These are phyloP conservation scores for Busseola fusca DNA, from an alignment of 2,888 invertebrate species.

Conservation along the genomic window DNA sequence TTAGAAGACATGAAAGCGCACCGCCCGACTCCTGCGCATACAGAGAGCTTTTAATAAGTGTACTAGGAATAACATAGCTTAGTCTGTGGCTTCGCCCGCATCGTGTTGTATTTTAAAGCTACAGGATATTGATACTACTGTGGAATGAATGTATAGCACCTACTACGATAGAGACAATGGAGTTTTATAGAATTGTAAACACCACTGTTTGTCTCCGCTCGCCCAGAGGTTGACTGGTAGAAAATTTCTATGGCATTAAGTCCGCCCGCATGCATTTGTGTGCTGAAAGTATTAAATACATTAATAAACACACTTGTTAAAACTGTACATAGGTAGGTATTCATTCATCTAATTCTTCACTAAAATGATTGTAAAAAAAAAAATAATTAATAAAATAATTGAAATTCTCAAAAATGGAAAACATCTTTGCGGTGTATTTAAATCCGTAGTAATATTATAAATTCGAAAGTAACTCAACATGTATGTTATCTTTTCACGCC, in stretches of 20 bases:
- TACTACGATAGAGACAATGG: no score
- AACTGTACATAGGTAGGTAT: no score
- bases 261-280: no score
- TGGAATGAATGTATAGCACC: not conserved
- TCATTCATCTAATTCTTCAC: no score
- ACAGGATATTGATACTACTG: not conserved
- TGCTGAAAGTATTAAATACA: no score
- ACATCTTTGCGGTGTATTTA: not conserved
- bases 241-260: no score
- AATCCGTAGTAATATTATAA: not conserved
- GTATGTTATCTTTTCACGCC: not conserved
- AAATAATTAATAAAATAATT: not conserved
- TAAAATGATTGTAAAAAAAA: not conserved
- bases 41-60: slow-evolving; percentile 52
- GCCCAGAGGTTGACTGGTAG: no score
- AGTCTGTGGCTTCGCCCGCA: slow-evolving; percentile 37
- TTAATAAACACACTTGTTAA: no score
- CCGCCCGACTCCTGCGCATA: slow-evolving; percentile 55
- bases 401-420: not conserved
- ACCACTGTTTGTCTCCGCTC: no score
- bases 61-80: slow-evolving; percentile 17
- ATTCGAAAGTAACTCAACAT: not conserved
- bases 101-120: not conserved
- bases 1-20: slow-evolving; percentile 44
- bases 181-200: no score